Evolutionary conservation across 2,888 invertebrate genomes (phyloP), one percentile per base, ranked within the genome.

Genomic region (Eristalinus aeneus): DNA sequence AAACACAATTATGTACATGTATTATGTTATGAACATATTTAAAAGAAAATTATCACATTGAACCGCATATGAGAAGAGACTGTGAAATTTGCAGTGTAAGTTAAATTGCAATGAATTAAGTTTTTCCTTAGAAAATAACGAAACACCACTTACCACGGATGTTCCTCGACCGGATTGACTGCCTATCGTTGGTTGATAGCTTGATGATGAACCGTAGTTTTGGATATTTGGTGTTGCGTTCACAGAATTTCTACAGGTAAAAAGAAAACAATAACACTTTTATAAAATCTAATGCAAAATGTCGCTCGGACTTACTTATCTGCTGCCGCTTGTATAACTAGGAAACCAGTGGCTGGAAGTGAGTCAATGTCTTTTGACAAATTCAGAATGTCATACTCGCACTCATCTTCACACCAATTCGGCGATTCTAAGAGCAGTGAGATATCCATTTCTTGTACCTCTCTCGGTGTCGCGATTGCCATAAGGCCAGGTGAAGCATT

Each of bases 381-480:
- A 90, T 96, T 97, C 89, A 98, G 94, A 89, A 99, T 96, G 93
- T 99, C 99, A 90, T 98, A 96, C 93, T 99, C 99, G 91, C 98
- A 98, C 93, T 99, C 98, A 93, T 99, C 98, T 93, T 98, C 98
- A 80, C 98, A 94, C 98, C 99, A 99, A 88, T 96, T 96, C 8
- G 97, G 97, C 73, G 98, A 96, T 90, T 98, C 97, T 58, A 99
- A 93, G 32, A 99, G 93, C 64, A 98, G 93, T 0, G 98, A 97
- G 89, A 99, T 98, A 93, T 99, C 99, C 95, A 99, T 96, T 93
- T 99, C 99, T 91, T 99, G 98, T 11, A 99, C 96, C 93, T 99
- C 99, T 76, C 98, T 95, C 0, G 98, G 97, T 61, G 99, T 99
- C 6, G 99, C 97, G 88, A 99, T 94, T 0, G 98, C 97, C 88